phyloP scores from a whole-genome alignment of 2,797 vertebrate species.

The Steatocranus sp. region DNA sequence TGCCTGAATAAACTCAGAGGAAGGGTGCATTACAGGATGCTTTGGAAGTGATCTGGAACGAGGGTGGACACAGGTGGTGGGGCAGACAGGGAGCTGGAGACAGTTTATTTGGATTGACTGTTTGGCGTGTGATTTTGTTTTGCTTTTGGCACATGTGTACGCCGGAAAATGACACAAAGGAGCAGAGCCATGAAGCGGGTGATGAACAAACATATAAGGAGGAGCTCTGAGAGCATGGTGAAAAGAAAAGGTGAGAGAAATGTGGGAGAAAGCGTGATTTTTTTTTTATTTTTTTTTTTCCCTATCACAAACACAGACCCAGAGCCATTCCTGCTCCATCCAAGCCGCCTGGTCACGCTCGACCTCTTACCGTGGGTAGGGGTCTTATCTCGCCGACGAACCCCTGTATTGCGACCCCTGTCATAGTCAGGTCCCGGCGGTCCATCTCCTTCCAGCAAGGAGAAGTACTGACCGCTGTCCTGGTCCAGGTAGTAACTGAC shows the following conservation, averaged over 20 bases:
- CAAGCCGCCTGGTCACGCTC: not conserved
- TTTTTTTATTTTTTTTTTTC: not conserved
- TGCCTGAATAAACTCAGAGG: conserved; percentile 2
- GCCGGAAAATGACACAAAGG: conserved; percentile 18
- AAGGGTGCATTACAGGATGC: conserved; percentile 4
- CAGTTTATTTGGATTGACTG: conserved; percentile 26
- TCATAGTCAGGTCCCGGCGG: conserved; percentile 80
- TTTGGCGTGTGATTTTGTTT: conserved; percentile 15
- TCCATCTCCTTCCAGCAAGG: conserved; percentile 83
- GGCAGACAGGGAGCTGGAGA: conserved; percentile 43
- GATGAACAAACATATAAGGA: conserved; percentile 39
- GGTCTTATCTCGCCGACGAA: conserved; percentile 86
- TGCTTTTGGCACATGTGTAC: conserved; percentile 21
- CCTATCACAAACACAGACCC: not conserved
- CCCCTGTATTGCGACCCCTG: conserved; percentile 76
- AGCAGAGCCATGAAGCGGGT: conserved; percentile 40
- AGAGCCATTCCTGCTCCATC: not conserved
- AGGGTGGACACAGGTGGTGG: conserved; percentile 23
- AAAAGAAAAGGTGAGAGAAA: conserved; percentile 6
- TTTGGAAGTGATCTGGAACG: conserved; percentile 9
- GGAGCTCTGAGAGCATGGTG: not conserved
- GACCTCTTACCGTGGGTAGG: conserved; percentile 83
- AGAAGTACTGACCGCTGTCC: conserved; percentile 87
- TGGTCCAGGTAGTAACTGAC: conserved; percentile 88
- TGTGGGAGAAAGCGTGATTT: conserved; percentile 7